phyloP scores from a whole-genome alignment of 2,797 vertebrate species.

The Arremon brunneinucha region DNA sequence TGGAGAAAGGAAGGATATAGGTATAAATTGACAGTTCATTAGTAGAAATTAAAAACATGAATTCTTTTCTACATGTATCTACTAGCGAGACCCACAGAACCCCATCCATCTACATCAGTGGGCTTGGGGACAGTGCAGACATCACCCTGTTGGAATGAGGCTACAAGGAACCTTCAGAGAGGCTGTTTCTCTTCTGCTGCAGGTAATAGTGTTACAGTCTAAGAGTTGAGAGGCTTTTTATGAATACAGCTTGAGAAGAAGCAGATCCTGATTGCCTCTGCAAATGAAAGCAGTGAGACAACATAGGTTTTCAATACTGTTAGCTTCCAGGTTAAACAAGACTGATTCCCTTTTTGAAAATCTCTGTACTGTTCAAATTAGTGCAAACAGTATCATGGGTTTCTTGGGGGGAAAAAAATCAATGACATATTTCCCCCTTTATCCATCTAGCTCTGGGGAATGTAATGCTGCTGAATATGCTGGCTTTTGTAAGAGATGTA shows the following conservation, averaged over 20 bases:
- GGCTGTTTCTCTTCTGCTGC: neutral
- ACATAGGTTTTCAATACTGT: neutral
- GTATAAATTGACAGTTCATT: neutral
- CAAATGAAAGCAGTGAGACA: neutral
- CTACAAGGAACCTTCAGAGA: neutral
- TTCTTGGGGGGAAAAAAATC: neutral
- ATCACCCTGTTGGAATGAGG: neutral
- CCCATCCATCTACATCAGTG: neutral
- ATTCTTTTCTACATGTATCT: neutral
- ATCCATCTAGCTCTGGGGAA: neutral
- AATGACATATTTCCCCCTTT: constrained; percentile 6
- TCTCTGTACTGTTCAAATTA: neutral
- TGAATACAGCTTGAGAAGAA: neutral
- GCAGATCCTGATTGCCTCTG: neutral
- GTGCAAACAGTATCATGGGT: neutral
- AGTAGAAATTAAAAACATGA: neutral
- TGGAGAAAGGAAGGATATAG: neutral
- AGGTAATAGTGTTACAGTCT: neutral
- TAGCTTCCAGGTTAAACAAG: constrained; percentile 1
- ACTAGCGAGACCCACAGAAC: neutral
- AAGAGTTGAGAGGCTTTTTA: neutral
- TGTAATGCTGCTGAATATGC: neutral
- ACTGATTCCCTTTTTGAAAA: neutral
- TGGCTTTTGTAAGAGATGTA: constrained; percentile 49
- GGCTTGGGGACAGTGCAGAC: neutral